phyloP scores from a whole-genome alignment of 2,113 vertebrate genomes.

The Probosciger aterrimus region DNA sequence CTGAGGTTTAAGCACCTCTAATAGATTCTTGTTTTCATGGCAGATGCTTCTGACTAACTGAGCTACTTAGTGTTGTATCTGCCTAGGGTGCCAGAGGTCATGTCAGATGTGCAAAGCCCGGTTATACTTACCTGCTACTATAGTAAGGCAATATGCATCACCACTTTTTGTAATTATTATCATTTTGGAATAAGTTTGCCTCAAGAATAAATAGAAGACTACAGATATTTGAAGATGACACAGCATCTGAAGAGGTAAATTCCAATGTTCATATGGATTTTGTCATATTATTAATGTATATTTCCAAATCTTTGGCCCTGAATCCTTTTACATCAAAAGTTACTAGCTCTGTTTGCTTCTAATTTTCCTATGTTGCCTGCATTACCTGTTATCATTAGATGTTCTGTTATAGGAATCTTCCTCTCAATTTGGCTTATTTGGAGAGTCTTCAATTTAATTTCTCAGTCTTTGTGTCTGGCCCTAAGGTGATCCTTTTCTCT shows the following conservation, averaged over 20 bases:
- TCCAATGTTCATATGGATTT: background rate
- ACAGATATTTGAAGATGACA: background rate
- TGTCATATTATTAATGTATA: background rate
- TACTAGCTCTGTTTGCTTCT: background rate
- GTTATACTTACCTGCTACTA: background rate
- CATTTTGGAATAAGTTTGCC: background rate
- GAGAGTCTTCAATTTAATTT: background rate
- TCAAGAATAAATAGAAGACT: background rate
- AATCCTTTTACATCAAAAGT: background rate
- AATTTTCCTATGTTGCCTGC: background rate
- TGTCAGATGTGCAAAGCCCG: background rate
- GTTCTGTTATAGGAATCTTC: background rate
- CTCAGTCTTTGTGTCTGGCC: background rate
- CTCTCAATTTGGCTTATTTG: conserved; percentile 11
- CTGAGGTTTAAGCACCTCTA: background rate
- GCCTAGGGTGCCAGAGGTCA: background rate
- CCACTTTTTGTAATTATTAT: background rate
- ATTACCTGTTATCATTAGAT: background rate
- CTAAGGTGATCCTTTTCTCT: background rate
- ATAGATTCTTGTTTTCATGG: background rate
- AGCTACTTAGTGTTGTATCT: background rate
- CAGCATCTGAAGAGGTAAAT: background rate
- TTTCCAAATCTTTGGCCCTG: background rate
- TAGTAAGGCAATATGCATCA: background rate
- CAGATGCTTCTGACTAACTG: background rate